A percentile compares a stretch with the other conserved stretches of the same genome.
Evolutionary conservation across 2,888 invertebrate species (phyloP).

Genomic region (Sisyra nigra): DNA sequence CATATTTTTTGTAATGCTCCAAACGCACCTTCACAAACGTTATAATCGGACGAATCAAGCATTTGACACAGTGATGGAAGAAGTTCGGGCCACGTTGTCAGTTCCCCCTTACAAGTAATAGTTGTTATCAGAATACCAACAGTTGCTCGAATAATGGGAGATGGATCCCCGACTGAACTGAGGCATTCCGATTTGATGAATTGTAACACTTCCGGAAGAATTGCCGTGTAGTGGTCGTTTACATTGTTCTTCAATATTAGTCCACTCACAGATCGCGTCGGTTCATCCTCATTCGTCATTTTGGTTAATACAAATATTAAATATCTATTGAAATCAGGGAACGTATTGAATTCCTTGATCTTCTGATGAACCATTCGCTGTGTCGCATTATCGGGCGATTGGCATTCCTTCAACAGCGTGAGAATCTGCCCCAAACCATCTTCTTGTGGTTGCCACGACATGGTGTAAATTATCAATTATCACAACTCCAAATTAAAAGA

Average conservation of each 20-base stretch:
- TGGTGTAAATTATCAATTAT: constrained; percentile 1
- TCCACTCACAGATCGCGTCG: constrained; percentile 89
- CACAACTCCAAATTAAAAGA: constrained; percentile 7
- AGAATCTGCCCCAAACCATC: constrained; percentile 91
- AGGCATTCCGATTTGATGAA: constrained; percentile 92
- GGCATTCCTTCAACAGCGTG: constrained; percentile 90
- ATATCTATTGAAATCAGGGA: constrained; percentile 97
- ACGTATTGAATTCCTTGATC: constrained; percentile 91
- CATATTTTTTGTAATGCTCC: constrained; percentile 97
- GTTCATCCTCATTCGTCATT: constrained; percentile 82
- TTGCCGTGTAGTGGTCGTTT: constrained; percentile 72
- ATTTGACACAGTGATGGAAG: constrained; percentile 80
- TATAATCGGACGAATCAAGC: constrained; percentile 85
- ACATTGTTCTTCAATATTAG: constrained; percentile 97
- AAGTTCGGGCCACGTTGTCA: constrained; percentile 85
- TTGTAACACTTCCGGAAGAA: constrained; percentile 74
- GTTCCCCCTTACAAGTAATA: constrained; percentile 80
- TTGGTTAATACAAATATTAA: constrained; percentile 92
- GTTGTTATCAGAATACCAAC: constrained; percentile 95
- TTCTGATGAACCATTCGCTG: constrained; percentile 96
- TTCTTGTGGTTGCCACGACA: constrained; percentile 80
- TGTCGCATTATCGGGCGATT: constrained; percentile 89
- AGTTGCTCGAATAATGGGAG: constrained; percentile 87
- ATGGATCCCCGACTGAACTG: constrained; percentile 83
- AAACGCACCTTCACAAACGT: constrained; percentile 93